Evolutionary conservation across 2,797 vertebrate genomes (phyloP), one percentile per base, ranked within the genome.

Genomic region (Fundulus diaphanus): DNA sequence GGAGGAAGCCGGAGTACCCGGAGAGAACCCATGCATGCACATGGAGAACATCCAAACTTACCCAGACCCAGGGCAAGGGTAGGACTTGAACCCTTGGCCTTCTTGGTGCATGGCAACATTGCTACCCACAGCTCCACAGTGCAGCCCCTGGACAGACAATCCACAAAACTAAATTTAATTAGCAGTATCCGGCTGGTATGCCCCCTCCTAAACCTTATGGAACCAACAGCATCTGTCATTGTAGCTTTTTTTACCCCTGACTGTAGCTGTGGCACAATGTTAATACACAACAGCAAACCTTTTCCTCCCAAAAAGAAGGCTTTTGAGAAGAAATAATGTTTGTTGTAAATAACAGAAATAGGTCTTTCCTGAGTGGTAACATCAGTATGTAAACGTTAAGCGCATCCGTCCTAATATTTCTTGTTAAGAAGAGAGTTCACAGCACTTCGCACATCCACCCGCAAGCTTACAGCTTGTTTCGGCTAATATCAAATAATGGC

Each of bases 401-500:
- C 74, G 74, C 40, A 85, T 82, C 77, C 78, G 72, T 86, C 76
- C 77, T 87, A 87, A 78, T 81, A 73, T 63, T 86, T 65, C 89
- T 87, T 86, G 73, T 91, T 90, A 88, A 90, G 82, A 77, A 75
- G 68, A 81, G 83, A 90, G 70, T 31, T 59, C 73, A 69, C 77
- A 13, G 13, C 27, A n/a, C 72, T 29, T 84, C 73, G 85, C 56
- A 40, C 76, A 73, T 88, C 87, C 80, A 78, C 86, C 85, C 87
- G 81, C 81, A 54, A 91, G 92, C 93, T 88, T 86, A 85, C 87
- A 90, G 88, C 88, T 86, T 87, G 68, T 89, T 89, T 87, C 77
- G 79, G 27, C 80, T 87, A 81, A 90, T 88, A 87, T 90, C 88
- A 92, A 92, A 90, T 93, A 92, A 92, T 91, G 89, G 91, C 84